Percentiles rank a stretch among this genome's conserved stretches.
These are phyloP conservation scores for Drosophila picticornis DNA, from an alignment of 2,888 invertebrate genomes.

Conservation along the genomic window DNA sequence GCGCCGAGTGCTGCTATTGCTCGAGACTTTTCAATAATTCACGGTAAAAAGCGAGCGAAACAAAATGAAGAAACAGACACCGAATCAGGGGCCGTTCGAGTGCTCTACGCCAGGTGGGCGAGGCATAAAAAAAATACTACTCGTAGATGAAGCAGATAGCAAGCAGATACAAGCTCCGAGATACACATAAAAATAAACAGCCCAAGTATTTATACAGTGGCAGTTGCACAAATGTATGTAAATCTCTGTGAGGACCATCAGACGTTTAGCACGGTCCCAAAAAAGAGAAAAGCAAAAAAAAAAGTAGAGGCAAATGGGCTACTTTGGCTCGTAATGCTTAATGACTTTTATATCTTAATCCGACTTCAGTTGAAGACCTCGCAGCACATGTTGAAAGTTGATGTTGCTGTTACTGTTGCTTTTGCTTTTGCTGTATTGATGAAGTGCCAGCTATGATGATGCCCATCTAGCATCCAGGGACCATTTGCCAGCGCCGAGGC, in stretches of 20 bases:
- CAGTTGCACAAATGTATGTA: constrained; percentile 42
- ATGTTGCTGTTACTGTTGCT: constrained; percentile 7
- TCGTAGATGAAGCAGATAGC: constrained; percentile 4
- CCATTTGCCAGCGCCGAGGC: constrained; percentile 54
- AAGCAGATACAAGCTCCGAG: not conserved
- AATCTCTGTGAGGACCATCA: constrained; percentile 36
- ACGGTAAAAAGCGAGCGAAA: constrained; percentile 44
- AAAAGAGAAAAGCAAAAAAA: not conserved
- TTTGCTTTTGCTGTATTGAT: constrained; percentile 8
- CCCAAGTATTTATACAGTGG: constrained; percentile 26
- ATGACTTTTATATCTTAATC: constrained; percentile 60
- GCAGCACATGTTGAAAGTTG: constrained; percentile 7
- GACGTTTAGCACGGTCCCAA: constrained; percentile 14
- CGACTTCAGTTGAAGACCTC: constrained; percentile 14
- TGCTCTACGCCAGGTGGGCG: constrained; percentile 58
- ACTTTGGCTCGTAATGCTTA: constrained; percentile 40
- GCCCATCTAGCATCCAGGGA: constrained; percentile 35
- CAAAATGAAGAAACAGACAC: constrained; percentile 34
- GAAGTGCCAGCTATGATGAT: constrained; percentile 2
- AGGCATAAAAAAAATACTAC: constrained; percentile 31
- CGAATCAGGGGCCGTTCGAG: constrained; percentile 62
- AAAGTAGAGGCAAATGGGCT: constrained; percentile 11
- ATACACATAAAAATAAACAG: constrained; percentile 24
- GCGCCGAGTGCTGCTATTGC: constrained; percentile 48
- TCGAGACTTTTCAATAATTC: constrained; percentile 75